phyloP scores from a whole-genome alignment of 2,888 invertebrate species.

The Actias luna region DNA sequence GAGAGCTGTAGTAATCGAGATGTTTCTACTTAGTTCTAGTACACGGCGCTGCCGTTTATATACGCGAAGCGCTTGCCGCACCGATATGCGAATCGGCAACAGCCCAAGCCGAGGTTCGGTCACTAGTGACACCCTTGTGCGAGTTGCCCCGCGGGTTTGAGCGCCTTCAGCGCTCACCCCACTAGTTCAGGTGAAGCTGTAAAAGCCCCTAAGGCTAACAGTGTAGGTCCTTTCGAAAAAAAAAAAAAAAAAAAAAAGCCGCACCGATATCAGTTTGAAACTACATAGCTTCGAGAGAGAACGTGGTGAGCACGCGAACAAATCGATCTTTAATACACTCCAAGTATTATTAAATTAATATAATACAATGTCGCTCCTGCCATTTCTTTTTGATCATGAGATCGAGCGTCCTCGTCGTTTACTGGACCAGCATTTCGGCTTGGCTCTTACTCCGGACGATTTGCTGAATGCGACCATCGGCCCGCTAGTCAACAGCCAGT shows the following conservation, averaged over 20 bases:
- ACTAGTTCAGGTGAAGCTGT: too few species aligned
- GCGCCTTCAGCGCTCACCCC: too few species aligned
- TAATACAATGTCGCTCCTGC: constrained; percentile 74
- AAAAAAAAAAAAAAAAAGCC: too few species aligned
- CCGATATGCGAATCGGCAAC: too few species aligned
- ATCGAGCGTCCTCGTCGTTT: constrained; percentile 42
- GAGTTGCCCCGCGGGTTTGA: too few species aligned
- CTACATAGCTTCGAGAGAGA: constrained; percentile 30
- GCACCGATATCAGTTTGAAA: constrained; percentile 45
- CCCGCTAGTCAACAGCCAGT: constrained; percentile 49
- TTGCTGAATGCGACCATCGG: constrained; percentile 44
- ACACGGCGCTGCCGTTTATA: not conserved
- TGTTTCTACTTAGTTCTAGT: not conserved
- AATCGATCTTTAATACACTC: constrained; percentile 19
- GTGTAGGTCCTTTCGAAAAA: not conserved
- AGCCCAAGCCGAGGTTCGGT: too few species aligned
- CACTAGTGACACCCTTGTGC: too few species aligned
- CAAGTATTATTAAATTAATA: constrained; percentile 13
- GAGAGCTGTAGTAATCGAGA: not conserved
- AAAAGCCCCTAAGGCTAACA: too few species aligned
- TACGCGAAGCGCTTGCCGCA: not conserved
- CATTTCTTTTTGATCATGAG: not conserved
- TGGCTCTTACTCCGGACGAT: constrained; percentile 63
- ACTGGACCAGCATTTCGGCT: constrained; percentile 64
- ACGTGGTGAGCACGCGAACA: constrained; percentile 12